Base-by-base conservation (phyloP, 2,888 invertebrate species). In the Micropterix aruncella region DNA sequence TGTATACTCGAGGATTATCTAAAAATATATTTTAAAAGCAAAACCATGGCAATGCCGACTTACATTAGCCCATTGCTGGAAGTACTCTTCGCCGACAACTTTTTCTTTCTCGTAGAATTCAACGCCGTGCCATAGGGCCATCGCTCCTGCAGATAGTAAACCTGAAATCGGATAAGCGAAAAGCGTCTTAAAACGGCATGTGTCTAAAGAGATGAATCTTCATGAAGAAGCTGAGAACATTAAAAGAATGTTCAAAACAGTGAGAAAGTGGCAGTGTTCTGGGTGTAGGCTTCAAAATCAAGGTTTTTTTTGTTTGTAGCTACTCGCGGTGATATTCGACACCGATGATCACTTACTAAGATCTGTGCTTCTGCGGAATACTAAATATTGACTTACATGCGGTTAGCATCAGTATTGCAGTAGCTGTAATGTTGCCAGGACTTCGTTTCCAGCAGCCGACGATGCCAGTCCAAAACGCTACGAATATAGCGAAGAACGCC, bases 401-500 rank as follows among this genome's bases (percentile, higher is more conserved):
- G 50, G 90, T 73, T 44, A 91, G 75, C 80, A 90, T 87, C 43
- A 91, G 73, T 53, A 94, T 88, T 19, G 93, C 93, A 3, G 94
- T 94, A 43, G 91, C 88, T 18, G 93, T 90, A 56, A 94, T 89
- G 60, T 93, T 90, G 52, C 90, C 90, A 5, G 93, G 88, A 42
- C 92, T 92, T 54, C 95, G 77, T 64, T 90, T 84, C 92, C 95
- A 97, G 64, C 96, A 97, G 54, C 96, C 95, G 19, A 93, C 87
- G 12, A 95, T 83, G 47, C 96, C 96, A 44, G 93, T 91, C 79
- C 94, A 90, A 69, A 95, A 95, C 16, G 94, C 90, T 54, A 92
- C 80, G 66, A 94, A 88, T 53, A 94, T 83, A 39, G 91, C 80
- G 54, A 92, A 75, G 69, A 97, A 90, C 42, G 90, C 89, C 45